A percentile compares a stretch with the other conserved stretches of the same genome.
phyloP scores from a whole-genome alignment of 2,797 vertebrate species.

The Crocodylus rhombifer region DNA sequence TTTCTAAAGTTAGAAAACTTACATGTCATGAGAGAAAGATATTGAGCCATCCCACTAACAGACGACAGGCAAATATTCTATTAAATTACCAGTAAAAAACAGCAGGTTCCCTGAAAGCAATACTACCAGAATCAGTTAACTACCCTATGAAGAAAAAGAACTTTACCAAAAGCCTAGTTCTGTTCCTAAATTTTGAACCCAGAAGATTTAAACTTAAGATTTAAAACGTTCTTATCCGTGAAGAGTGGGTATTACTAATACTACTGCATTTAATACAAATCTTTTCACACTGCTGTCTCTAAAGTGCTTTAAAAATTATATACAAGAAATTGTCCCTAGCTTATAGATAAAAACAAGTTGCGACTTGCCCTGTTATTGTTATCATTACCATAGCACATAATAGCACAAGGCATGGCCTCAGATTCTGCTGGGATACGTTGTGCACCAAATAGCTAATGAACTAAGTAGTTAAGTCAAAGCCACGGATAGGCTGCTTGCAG shows the following conservation, averaged over 20 bases:
- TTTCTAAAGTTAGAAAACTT: neutral
- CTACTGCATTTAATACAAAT: too few species aligned
- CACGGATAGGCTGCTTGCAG: too few species aligned
- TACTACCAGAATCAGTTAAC: neutral
- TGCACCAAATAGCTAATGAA: accelerated
- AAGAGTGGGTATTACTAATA: neutral
- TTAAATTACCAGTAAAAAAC: neutral
- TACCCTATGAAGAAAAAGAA: neutral
- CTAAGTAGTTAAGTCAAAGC: neutral
- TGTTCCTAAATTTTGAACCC: neutral
- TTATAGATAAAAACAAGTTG: neutral
- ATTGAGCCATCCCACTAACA: neutral
- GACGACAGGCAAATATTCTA: neutral
- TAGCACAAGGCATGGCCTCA: neutral
- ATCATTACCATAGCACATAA: neutral
- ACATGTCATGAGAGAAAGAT: neutral
- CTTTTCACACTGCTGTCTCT: neutral
- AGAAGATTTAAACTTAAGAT: neutral
- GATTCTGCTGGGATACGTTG: neutral
- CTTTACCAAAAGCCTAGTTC: neutral
- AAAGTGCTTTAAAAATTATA: neutral
- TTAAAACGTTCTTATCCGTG: neutral
- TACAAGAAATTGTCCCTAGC: neutral
- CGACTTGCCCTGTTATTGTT: neutral
- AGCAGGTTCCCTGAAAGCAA: neutral